Conservation (phyloP, 2,888 invertebrate genomes). For the Dioctria linearis region DNA sequence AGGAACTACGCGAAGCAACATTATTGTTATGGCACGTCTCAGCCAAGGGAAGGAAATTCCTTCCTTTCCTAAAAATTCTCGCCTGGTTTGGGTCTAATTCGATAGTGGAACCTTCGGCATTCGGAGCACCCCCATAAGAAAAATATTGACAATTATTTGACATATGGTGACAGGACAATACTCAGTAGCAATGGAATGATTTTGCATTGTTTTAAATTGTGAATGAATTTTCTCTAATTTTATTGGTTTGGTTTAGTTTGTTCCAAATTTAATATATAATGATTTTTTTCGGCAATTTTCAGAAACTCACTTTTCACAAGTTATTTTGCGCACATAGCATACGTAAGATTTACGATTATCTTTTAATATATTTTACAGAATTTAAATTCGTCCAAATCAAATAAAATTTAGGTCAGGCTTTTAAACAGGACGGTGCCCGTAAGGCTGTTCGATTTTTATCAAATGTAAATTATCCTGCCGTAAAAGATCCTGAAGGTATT, state of each 20-base stretch:
- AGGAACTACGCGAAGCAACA: too few species aligned
- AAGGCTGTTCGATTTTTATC: slow-evolving; percentile 25
- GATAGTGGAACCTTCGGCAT: too few species aligned
- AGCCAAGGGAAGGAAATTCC: too few species aligned
- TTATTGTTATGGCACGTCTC: too few species aligned
- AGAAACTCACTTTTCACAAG: background rate
- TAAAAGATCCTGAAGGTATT: slow-evolving; percentile 12
- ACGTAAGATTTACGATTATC: background rate
- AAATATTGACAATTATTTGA: too few species aligned
- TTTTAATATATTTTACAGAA: background rate
- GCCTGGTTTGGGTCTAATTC: too few species aligned
- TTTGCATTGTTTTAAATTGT: too few species aligned
- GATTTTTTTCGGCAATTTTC: slow-evolving; percentile 16
- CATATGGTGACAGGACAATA: too few species aligned
- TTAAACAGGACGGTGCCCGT: slow-evolving; percentile 12
- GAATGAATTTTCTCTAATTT: too few species aligned
- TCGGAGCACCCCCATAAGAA: too few species aligned
- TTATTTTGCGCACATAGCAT: background rate
- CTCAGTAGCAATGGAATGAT: too few species aligned
- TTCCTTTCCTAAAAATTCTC: too few species aligned
- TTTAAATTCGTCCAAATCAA: background rate
- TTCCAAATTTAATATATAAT: background rate
- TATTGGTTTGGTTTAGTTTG: background rate
- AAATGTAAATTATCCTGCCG: slow-evolving; percentile 23
- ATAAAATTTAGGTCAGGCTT: slow-evolving; percentile 30